A percentile compares a stretch with the other conserved stretches of the same genome.
Evolutionary conservation across 2,797 vertebrate genomes (phyloP).

Genomic region (Characodon lateralis): DNA sequence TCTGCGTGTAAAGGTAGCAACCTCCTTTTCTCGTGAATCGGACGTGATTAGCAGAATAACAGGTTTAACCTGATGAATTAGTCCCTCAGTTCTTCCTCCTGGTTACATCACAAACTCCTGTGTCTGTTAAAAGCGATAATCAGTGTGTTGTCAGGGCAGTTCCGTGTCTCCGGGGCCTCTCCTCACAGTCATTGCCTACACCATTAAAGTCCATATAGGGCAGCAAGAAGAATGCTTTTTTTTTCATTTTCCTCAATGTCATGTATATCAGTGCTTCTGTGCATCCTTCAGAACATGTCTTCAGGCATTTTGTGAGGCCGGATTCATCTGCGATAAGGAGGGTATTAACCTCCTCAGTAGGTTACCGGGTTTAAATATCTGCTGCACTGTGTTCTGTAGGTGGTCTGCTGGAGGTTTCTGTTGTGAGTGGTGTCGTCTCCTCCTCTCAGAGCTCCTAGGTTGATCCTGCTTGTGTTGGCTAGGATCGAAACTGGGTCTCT

Average conservation of each 20-base stretch:
- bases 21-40: conserved; percentile 9
- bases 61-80: conserved; percentile 48
- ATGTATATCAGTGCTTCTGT: background rate
- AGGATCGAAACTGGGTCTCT: conserved; percentile 6
- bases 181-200: background rate
- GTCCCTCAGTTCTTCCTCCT: background rate
- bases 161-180: conserved; percentile 29
- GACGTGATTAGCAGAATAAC: conserved; percentile 31
- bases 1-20: background rate
- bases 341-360: conserved; percentile 73
- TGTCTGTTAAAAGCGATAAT: background rate
- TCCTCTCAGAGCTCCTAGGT: conserved; percentile 33
- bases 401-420: conserved; percentile 40
- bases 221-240: background rate
- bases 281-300: background rate
- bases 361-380: conserved; percentile 69
- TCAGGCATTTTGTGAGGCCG: conserved; percentile 43
- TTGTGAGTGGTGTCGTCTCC: conserved; percentile 29
- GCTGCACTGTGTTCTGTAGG: conserved; percentile 57
- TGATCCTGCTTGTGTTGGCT: conserved; percentile 20
- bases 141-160: conserved; percentile 21
- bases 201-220: background rate
- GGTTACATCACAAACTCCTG: conserved; percentile 1
- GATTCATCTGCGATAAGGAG: conserved; percentile 41
- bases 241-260: background rate